Evolutionary conservation across 2,797 vertebrate genomes (phyloP).

Genomic region (Sebastiscus tertius): DNA sequence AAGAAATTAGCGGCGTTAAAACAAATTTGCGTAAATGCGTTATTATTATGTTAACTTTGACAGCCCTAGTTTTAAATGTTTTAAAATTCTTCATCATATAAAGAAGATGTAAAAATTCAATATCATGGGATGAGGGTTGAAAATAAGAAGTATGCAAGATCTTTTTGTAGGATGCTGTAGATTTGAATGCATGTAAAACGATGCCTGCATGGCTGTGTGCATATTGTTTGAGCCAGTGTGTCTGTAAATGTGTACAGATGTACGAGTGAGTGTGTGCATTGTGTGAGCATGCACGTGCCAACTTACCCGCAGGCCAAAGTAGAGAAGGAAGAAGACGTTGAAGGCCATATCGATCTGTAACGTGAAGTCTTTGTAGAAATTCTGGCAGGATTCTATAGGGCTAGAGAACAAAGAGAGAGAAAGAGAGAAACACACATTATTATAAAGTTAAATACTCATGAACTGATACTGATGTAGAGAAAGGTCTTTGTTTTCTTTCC

Average conservation of each 20-base stretch:
- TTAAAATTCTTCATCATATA: not conserved
- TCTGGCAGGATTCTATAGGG: slow-evolving; percentile 99
- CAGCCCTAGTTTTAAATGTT: no score
- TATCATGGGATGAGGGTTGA: not conserved
- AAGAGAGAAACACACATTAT: slow-evolving; percentile 21
- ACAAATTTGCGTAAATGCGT: no score
- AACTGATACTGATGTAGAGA: not conserved
- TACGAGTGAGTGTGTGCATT: not conserved
- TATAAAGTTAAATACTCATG: not conserved
- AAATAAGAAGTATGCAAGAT: not conserved
- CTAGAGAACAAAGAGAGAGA: slow-evolving; percentile 79
- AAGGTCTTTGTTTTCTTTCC: not conserved
- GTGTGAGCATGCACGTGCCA: not conserved
- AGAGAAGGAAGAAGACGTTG: slow-evolving; percentile 99
- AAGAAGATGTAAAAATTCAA: not conserved
- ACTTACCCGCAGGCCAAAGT: slow-evolving; percentile 98
- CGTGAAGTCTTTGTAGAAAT: slow-evolving; percentile 99
- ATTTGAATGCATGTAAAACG: not conserved
- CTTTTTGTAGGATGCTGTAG: not conserved
- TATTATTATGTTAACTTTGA: no score
- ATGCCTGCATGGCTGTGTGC: not conserved
- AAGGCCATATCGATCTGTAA: slow-evolving; percentile 99
- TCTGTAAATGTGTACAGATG: not conserved
- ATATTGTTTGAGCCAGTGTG: not conserved
- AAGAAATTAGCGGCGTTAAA: no score